phyloP scores from a whole-genome alignment of 1,140 invertebrate species.

The Pseudachorutes palmiensis region DNA sequence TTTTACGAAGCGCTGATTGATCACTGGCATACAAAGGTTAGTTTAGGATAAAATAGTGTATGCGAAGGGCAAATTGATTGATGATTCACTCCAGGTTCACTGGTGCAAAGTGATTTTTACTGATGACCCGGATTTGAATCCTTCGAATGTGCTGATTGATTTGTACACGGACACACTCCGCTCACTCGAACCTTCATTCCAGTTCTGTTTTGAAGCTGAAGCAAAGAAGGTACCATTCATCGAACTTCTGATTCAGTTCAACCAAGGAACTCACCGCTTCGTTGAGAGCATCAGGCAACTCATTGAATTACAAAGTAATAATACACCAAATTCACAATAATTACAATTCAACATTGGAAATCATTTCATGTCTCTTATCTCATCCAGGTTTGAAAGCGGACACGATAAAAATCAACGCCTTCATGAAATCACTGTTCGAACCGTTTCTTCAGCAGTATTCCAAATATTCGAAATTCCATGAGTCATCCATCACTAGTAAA shows the following conservation, averaged over 20 bases:
- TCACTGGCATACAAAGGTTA: constrained; percentile 34
- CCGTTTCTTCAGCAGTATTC: constrained; percentile 33
- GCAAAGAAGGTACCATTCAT: constrained; percentile 33
- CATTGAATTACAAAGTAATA: constrained; percentile 22
- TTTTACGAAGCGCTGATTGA: constrained; percentile 34
- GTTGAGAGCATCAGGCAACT: constrained; percentile 26
- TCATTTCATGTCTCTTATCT: background rate
- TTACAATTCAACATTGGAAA: background rate
- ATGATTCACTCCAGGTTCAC: too few relatives aligned
- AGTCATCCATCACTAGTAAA: constrained; percentile 27
- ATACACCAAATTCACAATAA: constrained; percentile 8
- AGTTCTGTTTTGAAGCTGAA: constrained; percentile 36
- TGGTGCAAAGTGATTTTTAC: constrained; percentile 35
- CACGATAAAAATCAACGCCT: constrained; percentile 6
- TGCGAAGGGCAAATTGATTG: too few relatives aligned
- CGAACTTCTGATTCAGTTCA: constrained; percentile 32
- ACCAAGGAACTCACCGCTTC: constrained; percentile 33
- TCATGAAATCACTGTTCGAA: constrained; percentile 22
- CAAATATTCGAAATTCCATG: constrained; percentile 34
- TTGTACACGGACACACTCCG: constrained; percentile 30
- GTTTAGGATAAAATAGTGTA: too few relatives aligned
- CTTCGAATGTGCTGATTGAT: constrained; percentile 28
- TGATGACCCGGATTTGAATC: constrained; percentile 19
- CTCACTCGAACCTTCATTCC: constrained; percentile 31
- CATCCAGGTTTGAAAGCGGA: constrained; percentile 7